These are phyloP conservation scores for Steinernema hermaphroditum DNA, from an alignment of 2,888 invertebrate species.

Conservation along the genomic window DNA sequence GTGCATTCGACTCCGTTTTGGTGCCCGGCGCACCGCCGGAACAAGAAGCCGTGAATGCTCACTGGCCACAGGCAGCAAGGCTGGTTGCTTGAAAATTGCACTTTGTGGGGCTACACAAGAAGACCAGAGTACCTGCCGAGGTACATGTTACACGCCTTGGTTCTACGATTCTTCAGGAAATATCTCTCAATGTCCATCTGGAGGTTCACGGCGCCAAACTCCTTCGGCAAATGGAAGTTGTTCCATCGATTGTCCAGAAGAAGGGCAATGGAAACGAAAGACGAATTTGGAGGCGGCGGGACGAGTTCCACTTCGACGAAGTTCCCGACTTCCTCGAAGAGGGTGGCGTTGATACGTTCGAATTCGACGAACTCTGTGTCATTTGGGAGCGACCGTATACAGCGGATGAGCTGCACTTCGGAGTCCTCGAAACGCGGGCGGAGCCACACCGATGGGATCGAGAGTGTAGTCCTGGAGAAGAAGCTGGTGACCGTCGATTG, in stretches of 20 bases:
- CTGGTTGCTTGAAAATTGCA: neutral
- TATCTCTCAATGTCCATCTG: neutral
- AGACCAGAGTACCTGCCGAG: neutral
- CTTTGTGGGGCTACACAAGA: neutral
- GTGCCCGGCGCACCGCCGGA: neutral
- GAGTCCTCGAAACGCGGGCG: neutral
- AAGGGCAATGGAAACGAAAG: neutral
- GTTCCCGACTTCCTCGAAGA: neutral
- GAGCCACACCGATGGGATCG: neutral
- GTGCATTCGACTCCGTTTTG: neutral
- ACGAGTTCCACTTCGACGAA: neutral
- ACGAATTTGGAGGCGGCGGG: neutral
- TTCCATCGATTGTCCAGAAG: neutral
- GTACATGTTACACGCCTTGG: neutral
- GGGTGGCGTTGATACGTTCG: neutral
- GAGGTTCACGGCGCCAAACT: neutral
- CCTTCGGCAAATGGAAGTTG: neutral
- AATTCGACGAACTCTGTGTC: neutral
- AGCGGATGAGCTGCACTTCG: neutral
- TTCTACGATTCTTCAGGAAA: neutral
- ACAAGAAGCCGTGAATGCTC: neutral
- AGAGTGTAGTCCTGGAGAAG: neutral
- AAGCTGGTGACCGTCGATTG: neutral
- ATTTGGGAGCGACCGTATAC: neutral
- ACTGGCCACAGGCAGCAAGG: conserved; percentile 3